A percentile compares a stretch with the other conserved stretches of the same genome.
Conservation (phyloP, 2,113 vertebrate species). For the Zingel zingel region DNA sequence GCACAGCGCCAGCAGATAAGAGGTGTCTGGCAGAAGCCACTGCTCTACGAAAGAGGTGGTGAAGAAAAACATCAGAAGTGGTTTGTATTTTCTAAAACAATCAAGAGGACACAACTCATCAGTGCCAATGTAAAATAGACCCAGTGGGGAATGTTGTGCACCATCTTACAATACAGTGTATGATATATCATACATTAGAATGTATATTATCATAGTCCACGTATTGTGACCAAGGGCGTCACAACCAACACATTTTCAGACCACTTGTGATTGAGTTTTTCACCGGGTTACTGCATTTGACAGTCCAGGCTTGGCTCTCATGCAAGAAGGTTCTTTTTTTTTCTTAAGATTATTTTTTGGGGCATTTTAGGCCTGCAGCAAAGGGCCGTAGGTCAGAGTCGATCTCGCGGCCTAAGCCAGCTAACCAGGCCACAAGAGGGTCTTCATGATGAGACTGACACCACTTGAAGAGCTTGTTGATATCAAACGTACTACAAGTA, state of each 20-base stretch:
- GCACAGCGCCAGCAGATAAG: constrained; percentile 25
- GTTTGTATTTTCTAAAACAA: constrained; percentile 9
- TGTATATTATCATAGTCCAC: neutral
- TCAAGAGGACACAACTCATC: neutral
- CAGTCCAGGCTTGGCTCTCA: neutral
- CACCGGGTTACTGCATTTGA: neutral
- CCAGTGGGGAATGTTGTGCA: neutral
- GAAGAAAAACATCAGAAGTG: neutral
- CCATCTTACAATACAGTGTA: neutral
- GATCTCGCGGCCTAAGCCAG: too few relatives aligned
- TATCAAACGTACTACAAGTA: neutral
- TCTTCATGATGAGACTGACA: neutral
- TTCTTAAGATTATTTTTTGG: too few relatives aligned
- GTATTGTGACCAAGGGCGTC: neutral
- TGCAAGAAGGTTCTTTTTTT: neutral
- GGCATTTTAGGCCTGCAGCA: too few relatives aligned
- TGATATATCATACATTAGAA: neutral
- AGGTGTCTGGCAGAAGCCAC: constrained; percentile 19
- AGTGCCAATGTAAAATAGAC: neutral
- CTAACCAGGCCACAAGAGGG: neutral
- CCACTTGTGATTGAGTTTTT: neutral
- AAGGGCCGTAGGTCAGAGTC: too few relatives aligned
- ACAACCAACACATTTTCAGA: neutral
- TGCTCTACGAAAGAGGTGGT: neutral
- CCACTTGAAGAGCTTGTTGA: neutral